Evolutionary conservation across 2,888 invertebrate genomes (phyloP).

Genomic region (Brachyptera putata): DNA sequence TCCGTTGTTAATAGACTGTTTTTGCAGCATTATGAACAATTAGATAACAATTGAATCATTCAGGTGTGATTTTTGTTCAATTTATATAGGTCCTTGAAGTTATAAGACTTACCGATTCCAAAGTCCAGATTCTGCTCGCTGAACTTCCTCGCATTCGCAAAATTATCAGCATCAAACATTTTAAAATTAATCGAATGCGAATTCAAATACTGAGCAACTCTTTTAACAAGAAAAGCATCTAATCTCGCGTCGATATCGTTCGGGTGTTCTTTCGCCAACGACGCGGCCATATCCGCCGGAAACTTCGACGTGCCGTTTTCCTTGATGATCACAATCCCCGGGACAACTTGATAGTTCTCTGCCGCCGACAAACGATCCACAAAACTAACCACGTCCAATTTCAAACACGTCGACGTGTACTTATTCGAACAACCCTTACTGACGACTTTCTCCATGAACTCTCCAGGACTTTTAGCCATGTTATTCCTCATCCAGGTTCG

Average conservation of each 20-base stretch:
- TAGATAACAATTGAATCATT: too few relatives aligned
- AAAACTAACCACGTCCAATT: constrained; percentile 71
- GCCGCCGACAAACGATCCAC: constrained; percentile 69
- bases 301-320: constrained; percentile 21
- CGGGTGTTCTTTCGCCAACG: constrained; percentile 69
- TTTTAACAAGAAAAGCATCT: constrained; percentile 69
- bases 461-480: constrained; percentile 16
- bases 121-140: constrained; percentile 42
- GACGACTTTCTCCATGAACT: constrained; percentile 26
- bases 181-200: constrained; percentile 69
- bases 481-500: constrained; percentile 6
- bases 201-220: constrained; percentile 65
- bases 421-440: constrained; percentile 45
- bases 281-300: constrained; percentile 41
- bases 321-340: constrained; percentile 70
- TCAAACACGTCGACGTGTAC: constrained; percentile 70
- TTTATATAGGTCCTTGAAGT: too few relatives aligned
- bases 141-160: constrained; percentile 55
- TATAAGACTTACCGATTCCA: too few relatives aligned
- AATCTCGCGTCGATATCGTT: constrained; percentile 70
- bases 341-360: constrained; percentile 60
- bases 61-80: too few relatives aligned
- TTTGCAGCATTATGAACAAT: too few relatives aligned
- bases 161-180: constrained; percentile 59
- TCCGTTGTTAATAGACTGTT: too few relatives aligned